Conservation (phyloP, 1,140 invertebrate genomes). For the Melitaea cinxia region DNA sequence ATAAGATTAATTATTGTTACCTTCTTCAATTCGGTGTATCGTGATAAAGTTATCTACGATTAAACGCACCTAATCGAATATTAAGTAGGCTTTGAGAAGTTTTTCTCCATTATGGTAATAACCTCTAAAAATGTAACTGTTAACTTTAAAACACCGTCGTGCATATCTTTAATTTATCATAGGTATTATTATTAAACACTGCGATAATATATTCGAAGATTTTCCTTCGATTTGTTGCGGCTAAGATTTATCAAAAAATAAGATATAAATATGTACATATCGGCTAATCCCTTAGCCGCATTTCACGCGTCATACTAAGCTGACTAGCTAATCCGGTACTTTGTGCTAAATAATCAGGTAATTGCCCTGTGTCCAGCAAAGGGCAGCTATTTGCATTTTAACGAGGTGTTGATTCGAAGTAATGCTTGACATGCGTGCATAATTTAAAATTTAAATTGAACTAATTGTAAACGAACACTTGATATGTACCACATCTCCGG, state of each 20-base stretch:
- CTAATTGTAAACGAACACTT: slow-evolving; percentile 4
- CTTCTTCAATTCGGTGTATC: not conserved
- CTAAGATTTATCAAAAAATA: not conserved
- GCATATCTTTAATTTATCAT: no score
- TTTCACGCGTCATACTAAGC: slow-evolving; percentile 18
- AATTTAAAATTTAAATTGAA: slow-evolving; percentile 9
- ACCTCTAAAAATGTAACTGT: no score
- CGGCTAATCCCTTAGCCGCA: slow-evolving; percentile 7
- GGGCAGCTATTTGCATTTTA: slow-evolving; percentile 74
- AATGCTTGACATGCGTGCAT: slow-evolving; percentile 48
- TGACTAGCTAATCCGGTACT: slow-evolving; percentile 16
- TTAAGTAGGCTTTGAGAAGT: not conserved
- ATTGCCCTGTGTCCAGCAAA: slow-evolving; percentile 58
- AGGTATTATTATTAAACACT: no score
- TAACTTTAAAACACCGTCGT: not conserved
- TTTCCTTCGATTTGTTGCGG: not conserved
- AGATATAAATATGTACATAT: slow-evolving; percentile 11
- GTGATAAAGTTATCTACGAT: slow-evolving; percentile 7
- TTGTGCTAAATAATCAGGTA: slow-evolving; percentile 39
- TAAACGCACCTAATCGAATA: slow-evolving; percentile 4
- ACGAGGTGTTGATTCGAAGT: slow-evolving; percentile 72
- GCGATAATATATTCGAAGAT: not conserved
- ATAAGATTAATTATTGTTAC: not conserved
- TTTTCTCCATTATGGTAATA: not conserved
- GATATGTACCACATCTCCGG: not conserved